Base-by-base conservation (phyloP, 2,888 invertebrate species). In the Sesia bembeciformis region DNA sequence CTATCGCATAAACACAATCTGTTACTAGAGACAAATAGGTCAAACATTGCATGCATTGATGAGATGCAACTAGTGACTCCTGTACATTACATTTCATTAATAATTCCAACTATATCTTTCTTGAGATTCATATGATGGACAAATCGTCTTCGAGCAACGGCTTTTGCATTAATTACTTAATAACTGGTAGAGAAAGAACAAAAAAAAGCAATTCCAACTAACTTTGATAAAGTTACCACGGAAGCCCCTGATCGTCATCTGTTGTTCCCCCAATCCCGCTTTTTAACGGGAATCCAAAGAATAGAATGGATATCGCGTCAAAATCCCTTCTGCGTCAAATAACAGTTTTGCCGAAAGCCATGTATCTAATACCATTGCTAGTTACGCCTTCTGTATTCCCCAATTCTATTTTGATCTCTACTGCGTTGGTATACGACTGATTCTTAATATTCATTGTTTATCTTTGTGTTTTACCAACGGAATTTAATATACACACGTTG, bases 311-410 rank as follows among this genome's bases (percentile, higher is more conserved):
- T 49, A 40, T 51, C n/a, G 70, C 56, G 72, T 64, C 57, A 71
- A 65, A 66, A 72, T 72, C 67, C 62, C 57, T 68, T 72, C 58
- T 60, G 72, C 69, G 67, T 74, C 73, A 72, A 60, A 59, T 54
- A 58, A 63, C 61, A 61, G 7, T 60, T 56, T 57, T 51, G 61
- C 65, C 67, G 57, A 42, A 56, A 60, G 66, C 62, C 39, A 58
- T 54, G 40, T 40, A 50, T 46, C 23, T 46, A 46, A 46, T 8
- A 23, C 23, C 23, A 23, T 7, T 40, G 38, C 52, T 6, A 42
- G 3, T 7, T 4, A 42, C 42, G 39, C 8, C 39, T 51, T 39
- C 40, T 39, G 51, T 40, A 51, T 51, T 52, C 52, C 40, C 40
- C 51, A 43, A 39, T 43, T 43, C 39, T 1, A 23, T 23, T 23